Evolutionary conservation across 2,113 vertebrate genomes (phyloP), one percentile per base, ranked within the genome.

Genomic region (Nanger granti): DNA sequence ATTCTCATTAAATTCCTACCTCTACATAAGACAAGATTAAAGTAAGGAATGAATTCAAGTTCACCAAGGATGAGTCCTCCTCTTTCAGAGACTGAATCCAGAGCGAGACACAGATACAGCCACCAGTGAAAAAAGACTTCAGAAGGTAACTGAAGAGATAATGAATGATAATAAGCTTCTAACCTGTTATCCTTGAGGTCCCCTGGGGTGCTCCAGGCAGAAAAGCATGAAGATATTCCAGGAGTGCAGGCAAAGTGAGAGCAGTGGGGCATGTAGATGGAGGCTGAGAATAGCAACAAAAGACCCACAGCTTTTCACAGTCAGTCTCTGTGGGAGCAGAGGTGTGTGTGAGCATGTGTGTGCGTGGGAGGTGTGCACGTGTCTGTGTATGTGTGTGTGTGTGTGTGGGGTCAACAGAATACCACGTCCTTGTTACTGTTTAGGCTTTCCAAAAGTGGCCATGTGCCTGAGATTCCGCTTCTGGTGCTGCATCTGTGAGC

Each of bases 251-350:
- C 87, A n/a, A 62, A 66, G 17, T 10, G 15, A 29, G 37, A 26
- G 24, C 0, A 3, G 0, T 3, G 1, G 64, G 12, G 8, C 5
- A 1, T 7, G 24, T 15, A 55, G 55, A 29, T 15, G 4, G 7
- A 66, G 31, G 11, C 28, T 57, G 3, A 52, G 31, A 37, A 31
- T 2, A 22, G 8, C 20, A 34, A 34, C 79, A 79, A 8, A 41
- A 22, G 31, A 7, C 15, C 1, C 31, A 22, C 4, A 2, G 5
- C 7, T 22, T 41, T 59, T 79, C 31, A 13, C 7, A 0, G 1
- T 92, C 69, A 26, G 28, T 60, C 14, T 49, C n/a, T 10, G 24
- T 15, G 37, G 24, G 41, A 93, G 5, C 22, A 2, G 44, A 84
- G 49, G 22, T 84, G 26, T 73, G 28, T 12, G 28, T 62, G 52